phyloP scores from a whole-genome alignment of 1,140 invertebrate genomes.

The Antheraea pernyi region DNA sequence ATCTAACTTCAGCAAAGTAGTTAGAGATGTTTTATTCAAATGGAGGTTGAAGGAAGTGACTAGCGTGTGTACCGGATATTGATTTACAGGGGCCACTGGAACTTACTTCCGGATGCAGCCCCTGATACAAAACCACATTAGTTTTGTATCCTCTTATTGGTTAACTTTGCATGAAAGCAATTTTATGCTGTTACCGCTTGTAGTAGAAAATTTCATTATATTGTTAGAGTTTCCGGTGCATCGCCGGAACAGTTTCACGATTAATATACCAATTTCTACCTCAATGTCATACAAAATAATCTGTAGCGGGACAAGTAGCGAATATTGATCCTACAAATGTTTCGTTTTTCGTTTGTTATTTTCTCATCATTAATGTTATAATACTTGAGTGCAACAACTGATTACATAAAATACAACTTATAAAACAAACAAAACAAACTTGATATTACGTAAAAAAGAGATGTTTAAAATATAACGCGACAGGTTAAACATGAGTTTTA shows the following conservation, averaged over 20 bases:
- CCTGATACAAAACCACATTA: constrained; percentile 52
- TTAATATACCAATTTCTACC: neutral
- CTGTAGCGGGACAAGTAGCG: too few relatives aligned
- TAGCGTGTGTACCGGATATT: constrained; percentile 67
- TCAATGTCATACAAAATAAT: too few relatives aligned
- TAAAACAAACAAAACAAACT: too few relatives aligned
- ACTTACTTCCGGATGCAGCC: constrained; percentile 56
- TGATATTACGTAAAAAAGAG: too few relatives aligned
- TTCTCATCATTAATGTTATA: too few relatives aligned
- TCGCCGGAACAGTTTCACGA: neutral
- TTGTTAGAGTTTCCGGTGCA: neutral
- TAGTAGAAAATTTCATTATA: neutral
- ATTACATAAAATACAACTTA: too few relatives aligned
- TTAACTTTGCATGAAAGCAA: constrained; percentile 55
- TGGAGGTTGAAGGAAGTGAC: constrained; percentile 41
- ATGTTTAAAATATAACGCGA: too few relatives aligned
- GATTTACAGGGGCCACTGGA: constrained; percentile 66
- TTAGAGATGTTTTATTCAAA: constrained; percentile 59
- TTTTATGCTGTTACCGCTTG: constrained; percentile 15
- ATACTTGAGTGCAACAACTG: too few relatives aligned
- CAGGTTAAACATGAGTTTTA: too few relatives aligned
- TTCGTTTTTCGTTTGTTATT: too few relatives aligned
- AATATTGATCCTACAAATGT: too few relatives aligned
- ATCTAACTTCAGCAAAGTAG: constrained; percentile 38
- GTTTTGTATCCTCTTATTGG: constrained; percentile 61